Evolutionary conservation across 2,113 vertebrate species (phyloP).

Genomic region (Atrichornis clamosus): DNA sequence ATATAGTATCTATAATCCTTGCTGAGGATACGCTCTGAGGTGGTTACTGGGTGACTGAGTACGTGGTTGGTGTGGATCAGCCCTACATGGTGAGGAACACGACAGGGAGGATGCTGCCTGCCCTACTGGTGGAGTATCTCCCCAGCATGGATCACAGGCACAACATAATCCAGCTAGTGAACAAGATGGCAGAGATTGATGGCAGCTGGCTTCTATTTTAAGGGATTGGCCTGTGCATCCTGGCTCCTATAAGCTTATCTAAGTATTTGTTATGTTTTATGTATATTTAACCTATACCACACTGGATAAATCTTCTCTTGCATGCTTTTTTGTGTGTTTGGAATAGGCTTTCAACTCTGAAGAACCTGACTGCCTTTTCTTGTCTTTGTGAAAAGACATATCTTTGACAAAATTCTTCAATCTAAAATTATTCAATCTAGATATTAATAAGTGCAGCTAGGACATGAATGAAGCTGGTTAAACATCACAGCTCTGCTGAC

Average conservation of each 20-base stretch:
- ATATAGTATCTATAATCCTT: not conserved
- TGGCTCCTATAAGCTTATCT: not conserved
- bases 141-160: rapidly evolving
- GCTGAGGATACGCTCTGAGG: not conserved
- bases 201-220: not conserved
- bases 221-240: not conserved
- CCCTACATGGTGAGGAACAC: rapidly evolving
- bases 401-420: not conserved
- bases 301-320: not conserved
- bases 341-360: not conserved
- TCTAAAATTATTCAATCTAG: not conserved
- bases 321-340: not conserved
- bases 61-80: not conserved
- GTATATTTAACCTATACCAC: not conserved
- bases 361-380: not conserved
- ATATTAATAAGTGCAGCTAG: not conserved
- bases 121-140: not conserved
- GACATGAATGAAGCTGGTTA: not conserved
- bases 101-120: not conserved
- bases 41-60: not conserved
- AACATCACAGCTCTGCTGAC: not conserved
- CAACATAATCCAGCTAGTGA: not conserved
- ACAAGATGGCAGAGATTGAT: not conserved
- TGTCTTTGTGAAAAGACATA: not conserved
- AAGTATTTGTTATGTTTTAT: not conserved